These are phyloP conservation scores for Aproaerema taeniolella DNA, from an alignment of 2,888 invertebrate species.

Conservation along the genomic window DNA sequence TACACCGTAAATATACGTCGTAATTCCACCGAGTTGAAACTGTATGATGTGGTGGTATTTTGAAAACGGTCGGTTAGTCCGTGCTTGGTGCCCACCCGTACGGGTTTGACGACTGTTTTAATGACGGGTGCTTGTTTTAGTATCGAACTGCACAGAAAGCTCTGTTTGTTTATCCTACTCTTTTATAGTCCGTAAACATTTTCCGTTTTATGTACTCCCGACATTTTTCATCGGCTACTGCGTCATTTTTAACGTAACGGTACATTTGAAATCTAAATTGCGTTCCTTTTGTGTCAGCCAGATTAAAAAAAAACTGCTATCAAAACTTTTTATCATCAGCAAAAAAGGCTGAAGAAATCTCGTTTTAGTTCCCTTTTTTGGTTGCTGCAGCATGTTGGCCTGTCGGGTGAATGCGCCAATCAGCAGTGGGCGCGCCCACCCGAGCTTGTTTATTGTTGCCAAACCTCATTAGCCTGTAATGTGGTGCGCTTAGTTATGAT, in stretches of 20 bases:
- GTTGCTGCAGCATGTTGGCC: constrained; percentile 39
- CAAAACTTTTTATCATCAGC: constrained; percentile 22
- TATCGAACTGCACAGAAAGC: constrained; percentile 26
- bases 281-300: too few species aligned
- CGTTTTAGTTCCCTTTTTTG: constrained; percentile 27
- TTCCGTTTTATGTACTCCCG: not conserved
- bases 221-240: too few species aligned
- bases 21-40: constrained; percentile 24
- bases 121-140: constrained; percentile 31
- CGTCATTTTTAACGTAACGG: too few species aligned
- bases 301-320: too few species aligned
- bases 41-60: constrained; percentile 25
- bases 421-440: constrained; percentile 41
- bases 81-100: constrained; percentile 39
- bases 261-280: too few species aligned
- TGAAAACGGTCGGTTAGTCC: constrained; percentile 28
- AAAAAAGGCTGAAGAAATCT: not conserved
- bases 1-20: constrained; percentile 33
- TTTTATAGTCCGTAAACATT: constrained; percentile 4
- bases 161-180: constrained; percentile 17
- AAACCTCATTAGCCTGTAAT: constrained; percentile 19
- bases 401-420: constrained; percentile 43
- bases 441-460: constrained; percentile 31
- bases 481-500: constrained; percentile 7
- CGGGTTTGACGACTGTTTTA: constrained; percentile 40